Percentiles rank a stretch among this genome's conserved stretches.
phyloP scores from a whole-genome alignment of 2,113 vertebrate genomes.

The Tor tambroides region DNA sequence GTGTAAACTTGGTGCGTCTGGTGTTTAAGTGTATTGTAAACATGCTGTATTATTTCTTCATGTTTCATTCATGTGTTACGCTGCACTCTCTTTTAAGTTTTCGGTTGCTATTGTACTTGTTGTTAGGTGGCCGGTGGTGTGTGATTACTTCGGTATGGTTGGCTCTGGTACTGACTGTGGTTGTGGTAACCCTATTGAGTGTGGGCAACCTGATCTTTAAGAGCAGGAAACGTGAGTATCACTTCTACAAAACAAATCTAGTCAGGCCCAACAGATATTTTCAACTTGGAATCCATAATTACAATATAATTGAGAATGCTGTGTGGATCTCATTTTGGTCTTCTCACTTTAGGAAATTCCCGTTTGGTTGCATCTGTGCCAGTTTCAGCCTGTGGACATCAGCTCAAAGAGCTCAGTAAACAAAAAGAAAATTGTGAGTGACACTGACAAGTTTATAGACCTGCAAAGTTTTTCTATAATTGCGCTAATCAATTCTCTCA shows the following conservation, averaged over 20 bases:
- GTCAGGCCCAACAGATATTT: background rate
- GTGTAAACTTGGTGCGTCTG: background rate
- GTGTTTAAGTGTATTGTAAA: background rate
- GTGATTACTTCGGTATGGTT: slow-evolving; percentile 42
- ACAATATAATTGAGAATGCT: background rate
- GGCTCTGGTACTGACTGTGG: slow-evolving; percentile 43
- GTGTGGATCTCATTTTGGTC: background rate
- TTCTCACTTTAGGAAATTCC: slow-evolving; percentile 29
- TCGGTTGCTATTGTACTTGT: background rate
- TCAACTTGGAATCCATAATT: background rate
- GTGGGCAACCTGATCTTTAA: slow-evolving; percentile 20
- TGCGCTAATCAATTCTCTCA: background rate
- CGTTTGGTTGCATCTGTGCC: background rate
- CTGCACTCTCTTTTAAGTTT: background rate
- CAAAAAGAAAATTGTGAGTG: slow-evolving; percentile 50
- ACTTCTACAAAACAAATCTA: background rate
- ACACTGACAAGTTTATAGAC: background rate
- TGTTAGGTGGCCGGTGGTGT: slow-evolving; percentile 19
- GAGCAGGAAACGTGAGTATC: slow-evolving; percentile 36
- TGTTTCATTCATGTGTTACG: background rate
- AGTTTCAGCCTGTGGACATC: background rate
- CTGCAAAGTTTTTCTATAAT: background rate
- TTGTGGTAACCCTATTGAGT: slow-evolving; percentile 32
- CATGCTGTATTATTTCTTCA: background rate
- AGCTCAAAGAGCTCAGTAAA: background rate